A percentile compares a stretch with the other conserved stretches of the same genome.
Evolutionary conservation across 2,797 vertebrate species (phyloP).

Genomic region (Acipenser oxyrinchus): DNA sequence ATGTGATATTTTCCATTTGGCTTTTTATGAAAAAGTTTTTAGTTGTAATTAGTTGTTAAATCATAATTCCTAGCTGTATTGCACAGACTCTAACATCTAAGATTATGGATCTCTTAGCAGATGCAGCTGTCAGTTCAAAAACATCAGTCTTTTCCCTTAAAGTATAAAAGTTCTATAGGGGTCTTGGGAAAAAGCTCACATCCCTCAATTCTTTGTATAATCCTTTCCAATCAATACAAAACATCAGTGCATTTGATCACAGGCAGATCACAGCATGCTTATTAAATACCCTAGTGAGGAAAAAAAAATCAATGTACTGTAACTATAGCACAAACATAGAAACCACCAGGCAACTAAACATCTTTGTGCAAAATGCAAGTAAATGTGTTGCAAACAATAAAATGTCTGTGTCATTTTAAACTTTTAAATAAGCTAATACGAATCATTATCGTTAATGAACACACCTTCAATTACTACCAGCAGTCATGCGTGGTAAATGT

Average conservation of each 20-base stretch:
- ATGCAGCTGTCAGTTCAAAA: not conserved
- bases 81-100: not conserved
- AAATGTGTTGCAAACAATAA: too few relatives aligned
- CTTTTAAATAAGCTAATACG: too few relatives aligned
- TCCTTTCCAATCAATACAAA: not conserved
- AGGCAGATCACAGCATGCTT: not conserved
- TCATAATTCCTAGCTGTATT: not conserved
- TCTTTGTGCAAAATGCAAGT: not conserved
- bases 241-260: not conserved
- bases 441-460: too few relatives aligned
- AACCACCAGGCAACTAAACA: not conserved
- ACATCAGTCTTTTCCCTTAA: not conserved
- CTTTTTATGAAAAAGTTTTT: not conserved
- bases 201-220: constrained; percentile 3
- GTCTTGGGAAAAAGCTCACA: not conserved
- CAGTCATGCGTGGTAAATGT: too few relatives aligned
- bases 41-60: not conserved
- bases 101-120: not conserved
- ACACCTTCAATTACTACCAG: too few relatives aligned
- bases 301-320: not conserved
- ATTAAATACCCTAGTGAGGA: not conserved
- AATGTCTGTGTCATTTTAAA: too few relatives aligned
- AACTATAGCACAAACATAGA: not conserved
- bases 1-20: not conserved
- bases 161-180: not conserved